Evolutionary conservation across 2,888 invertebrate species (phyloP), one percentile per base, ranked within the genome.

Genomic region (Hirudinaria manillensis): DNA sequence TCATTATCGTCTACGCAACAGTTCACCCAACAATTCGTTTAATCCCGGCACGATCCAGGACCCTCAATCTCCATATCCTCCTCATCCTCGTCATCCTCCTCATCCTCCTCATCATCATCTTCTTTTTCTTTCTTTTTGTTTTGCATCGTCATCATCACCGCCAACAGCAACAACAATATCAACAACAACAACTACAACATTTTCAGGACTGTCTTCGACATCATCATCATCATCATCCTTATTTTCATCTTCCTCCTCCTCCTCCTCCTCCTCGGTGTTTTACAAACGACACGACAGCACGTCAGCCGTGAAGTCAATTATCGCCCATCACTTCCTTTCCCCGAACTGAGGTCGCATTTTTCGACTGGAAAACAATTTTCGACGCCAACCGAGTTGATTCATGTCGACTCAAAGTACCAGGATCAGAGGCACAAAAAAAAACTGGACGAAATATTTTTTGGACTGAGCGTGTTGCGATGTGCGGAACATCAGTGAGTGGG

Each of bases 191-290:
- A 7, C 67, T 7, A 7, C 67, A 67, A 7, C 67, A 67, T 4
- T 27, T 6, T 38, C 38, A 38, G 16, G 10, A 66, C 24, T 27
- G 24, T 67, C 34, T 7, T 67, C 67, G 24, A 7, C 34, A 32
- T 32, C 34, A 67, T 29, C 34, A 67, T 67, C 67, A 67, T 67
- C 67, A 67, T 67, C 67, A 67, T 4, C 67, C 3, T 38, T 10
- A 38, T 38, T 10, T 6, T 38, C 38, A 38, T 38, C 38, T 6
- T 38, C 38, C 3, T 36, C 36, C 36, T 36, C 10, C 36, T 6
- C 36, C 36, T 36, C 36, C 36, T 36, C 36, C 10, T 36, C 36
- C 36, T 36, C 36, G 4, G 16, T 4, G 45, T 7, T 45, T 7
- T 45, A 10, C 45, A 45, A 45, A 45, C 45, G 45, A 45, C 45